Evolutionary conservation across 2,797 vertebrate species (phyloP).

Genomic region (Fringilla coelebs): DNA sequence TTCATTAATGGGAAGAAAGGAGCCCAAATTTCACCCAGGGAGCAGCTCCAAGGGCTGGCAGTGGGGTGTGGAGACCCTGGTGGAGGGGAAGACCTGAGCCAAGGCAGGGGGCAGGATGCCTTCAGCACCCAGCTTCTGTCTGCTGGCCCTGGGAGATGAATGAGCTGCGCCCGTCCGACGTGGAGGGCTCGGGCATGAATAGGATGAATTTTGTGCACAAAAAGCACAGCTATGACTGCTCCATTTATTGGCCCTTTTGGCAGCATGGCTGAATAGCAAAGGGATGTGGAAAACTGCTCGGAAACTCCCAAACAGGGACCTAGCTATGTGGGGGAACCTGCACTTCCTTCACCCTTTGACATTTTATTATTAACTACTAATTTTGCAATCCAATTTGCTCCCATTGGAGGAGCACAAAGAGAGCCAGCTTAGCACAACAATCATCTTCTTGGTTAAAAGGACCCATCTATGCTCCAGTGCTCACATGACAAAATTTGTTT

Average conservation of each 20-base stretch:
- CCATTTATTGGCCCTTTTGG: conserved; percentile 23
- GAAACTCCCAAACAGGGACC: conserved; percentile 44
- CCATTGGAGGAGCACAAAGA: neutral
- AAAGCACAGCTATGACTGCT: conserved; percentile 20
- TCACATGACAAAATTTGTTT: neutral
- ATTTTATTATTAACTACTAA: conserved; percentile 48
- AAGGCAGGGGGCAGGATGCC: conserved; percentile 3
- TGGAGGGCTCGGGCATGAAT: neutral
- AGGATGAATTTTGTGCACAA: neutral
- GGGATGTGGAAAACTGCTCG: conserved; percentile 42
- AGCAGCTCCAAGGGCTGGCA: neutral
- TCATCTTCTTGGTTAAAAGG: neutral
- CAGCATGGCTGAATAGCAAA: conserved; percentile 50
- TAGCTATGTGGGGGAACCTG: conserved; percentile 44
- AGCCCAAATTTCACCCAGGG: neutral
- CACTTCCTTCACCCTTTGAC: conserved; percentile 59
- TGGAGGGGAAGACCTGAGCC: neutral
- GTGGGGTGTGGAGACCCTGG: neutral
- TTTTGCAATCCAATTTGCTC: neutral
- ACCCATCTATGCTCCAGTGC: neutral
- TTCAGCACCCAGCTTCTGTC: neutral
- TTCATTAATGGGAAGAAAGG: neutral
- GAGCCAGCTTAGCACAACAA: neutral
- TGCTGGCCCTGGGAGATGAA: conserved; percentile 35
- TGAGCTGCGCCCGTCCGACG: neutral